Base-by-base conservation (phyloP, 37 sponge, comb jelly and placozoan genomes). In the Haliclona indistincta region DNA sequence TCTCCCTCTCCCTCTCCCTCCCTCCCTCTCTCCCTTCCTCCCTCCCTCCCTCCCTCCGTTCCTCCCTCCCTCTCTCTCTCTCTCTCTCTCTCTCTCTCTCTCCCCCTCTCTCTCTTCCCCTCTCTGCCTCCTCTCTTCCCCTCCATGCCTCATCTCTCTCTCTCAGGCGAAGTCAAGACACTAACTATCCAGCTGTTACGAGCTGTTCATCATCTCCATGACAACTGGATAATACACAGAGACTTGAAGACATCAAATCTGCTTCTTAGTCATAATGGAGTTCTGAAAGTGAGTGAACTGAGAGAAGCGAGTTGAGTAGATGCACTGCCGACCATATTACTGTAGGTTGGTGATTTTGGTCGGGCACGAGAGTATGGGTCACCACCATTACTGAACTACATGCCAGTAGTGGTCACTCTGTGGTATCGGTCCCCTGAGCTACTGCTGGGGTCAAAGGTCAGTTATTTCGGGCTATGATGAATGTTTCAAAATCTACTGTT, bases 391-490 rank as follows among this genome's bases (percentile, higher is more conserved):
- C 92, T 81, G 56, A 60, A 70, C 29, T 98, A 98, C 86, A 95
- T 96, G 1, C 88, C 86, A 0, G 63, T 95, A 23, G 96, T 98
- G 32, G 96, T 98, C 22, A 98, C 99, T 2, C 68, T 98, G 64
- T 98, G 99, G 99, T 98, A 98, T 76, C 45, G 99, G 40, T 70
- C 88, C 25, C 99, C 99, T 38, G 99, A 98, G 76, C 81, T 98
- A n/a, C 74, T 98, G 47, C 86, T 98, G 33, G 99, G 99, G 13
- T 63, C 80, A n/a, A 92, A 90, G 76, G 86, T 89, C 1, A 26
- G 68, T 2, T n/a, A n/a, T n/a, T n/a, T n/a, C n/a, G n/a, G n/a
- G n/a, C n/a, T n/a, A n/a, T n/a, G n/a, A n/a, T n/a, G n/a, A n/a
- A n/a, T n/a, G n/a, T n/a, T n/a, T n/a, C n/a, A n/a, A n/a, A n/a